phyloP scores from a whole-genome alignment of 35 echinoderm and acorn worm genomes.

The Lytechinus pictus region DNA sequence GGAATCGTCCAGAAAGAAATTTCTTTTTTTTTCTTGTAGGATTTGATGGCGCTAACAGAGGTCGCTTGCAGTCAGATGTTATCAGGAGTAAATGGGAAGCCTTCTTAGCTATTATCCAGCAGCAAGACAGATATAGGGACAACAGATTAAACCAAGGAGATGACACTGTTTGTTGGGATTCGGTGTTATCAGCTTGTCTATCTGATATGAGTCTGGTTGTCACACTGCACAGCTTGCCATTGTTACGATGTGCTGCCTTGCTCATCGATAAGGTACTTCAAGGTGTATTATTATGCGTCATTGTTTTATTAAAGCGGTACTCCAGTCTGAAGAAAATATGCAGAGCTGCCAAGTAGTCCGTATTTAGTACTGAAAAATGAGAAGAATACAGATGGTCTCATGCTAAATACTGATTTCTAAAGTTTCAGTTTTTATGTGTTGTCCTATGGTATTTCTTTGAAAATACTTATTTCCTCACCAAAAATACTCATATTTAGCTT shows the following conservation, averaged over 20 bases:
- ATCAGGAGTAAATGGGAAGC: constrained; percentile 38
- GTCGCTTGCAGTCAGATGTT: background rate
- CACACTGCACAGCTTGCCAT: constrained; percentile 26
- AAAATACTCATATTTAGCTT: too few species aligned
- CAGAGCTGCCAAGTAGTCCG: too few species aligned
- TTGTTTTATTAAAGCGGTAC: too few species aligned
- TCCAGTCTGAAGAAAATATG: too few species aligned
- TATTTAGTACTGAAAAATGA: too few species aligned
- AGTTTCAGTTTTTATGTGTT: too few species aligned
- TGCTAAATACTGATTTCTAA: too few species aligned
- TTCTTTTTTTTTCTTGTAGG: background rate
- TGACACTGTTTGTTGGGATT: background rate
- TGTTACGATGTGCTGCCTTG: constrained; percentile 54
- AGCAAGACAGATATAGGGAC: background rate
- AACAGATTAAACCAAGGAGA: background rate
- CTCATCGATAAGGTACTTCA: constrained; percentile 54
- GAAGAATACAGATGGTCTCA: too few species aligned
- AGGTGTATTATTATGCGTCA: too few species aligned
- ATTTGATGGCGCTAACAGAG: background rate
- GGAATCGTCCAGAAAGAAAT: background rate
- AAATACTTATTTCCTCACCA: too few species aligned
- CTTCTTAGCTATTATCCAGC: background rate
- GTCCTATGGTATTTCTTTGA: too few species aligned
- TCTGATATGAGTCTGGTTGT: constrained; percentile 13
- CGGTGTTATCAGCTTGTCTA: background rate